Conservation (phyloP, 2,797 vertebrate genomes). For the Sorex maritimensis region DNA sequence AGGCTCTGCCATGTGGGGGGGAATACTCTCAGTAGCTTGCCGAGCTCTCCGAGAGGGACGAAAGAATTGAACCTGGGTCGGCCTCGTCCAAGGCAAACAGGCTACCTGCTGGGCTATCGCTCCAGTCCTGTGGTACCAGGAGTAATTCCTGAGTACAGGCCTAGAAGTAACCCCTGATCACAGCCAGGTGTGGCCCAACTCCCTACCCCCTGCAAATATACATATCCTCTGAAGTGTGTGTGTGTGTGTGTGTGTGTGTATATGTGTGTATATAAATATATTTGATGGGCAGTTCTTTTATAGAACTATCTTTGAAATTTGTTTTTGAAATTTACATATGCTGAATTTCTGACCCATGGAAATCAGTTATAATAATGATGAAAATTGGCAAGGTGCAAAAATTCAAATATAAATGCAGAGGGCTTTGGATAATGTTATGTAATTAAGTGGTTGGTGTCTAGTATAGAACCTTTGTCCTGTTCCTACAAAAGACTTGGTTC, state of each 20-base stretch:
- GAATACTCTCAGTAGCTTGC: too few species aligned
- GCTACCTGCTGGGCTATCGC: too few species aligned
- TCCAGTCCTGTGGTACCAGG: too few species aligned
- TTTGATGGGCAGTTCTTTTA: not conserved
- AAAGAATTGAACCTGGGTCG: too few species aligned
- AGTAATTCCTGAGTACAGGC: too few species aligned
- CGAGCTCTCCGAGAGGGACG: too few species aligned
- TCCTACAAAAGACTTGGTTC: too few species aligned
- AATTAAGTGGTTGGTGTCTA: not conserved
- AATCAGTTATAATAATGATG: constrained; percentile 53
- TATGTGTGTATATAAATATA: not conserved
- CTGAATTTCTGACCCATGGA: not conserved
- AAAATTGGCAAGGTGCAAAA: not conserved
- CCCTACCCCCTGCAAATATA: too few species aligned
- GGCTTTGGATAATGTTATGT: constrained; percentile 1
- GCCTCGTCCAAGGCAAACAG: too few species aligned
- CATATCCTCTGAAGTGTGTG: not conserved
- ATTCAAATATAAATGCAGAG: not conserved
- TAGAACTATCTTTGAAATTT: constrained; percentile 52
- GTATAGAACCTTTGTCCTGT: not conserved
- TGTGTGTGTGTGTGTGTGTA: not conserved
- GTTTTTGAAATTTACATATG: constrained; percentile 37
- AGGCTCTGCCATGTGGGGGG: too few species aligned
- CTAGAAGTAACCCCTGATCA: too few species aligned
- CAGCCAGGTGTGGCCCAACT: too few species aligned